Base-by-base conservation (phyloP, 2,797 vertebrate species). In the Pyrrhura leucotis region DNA sequence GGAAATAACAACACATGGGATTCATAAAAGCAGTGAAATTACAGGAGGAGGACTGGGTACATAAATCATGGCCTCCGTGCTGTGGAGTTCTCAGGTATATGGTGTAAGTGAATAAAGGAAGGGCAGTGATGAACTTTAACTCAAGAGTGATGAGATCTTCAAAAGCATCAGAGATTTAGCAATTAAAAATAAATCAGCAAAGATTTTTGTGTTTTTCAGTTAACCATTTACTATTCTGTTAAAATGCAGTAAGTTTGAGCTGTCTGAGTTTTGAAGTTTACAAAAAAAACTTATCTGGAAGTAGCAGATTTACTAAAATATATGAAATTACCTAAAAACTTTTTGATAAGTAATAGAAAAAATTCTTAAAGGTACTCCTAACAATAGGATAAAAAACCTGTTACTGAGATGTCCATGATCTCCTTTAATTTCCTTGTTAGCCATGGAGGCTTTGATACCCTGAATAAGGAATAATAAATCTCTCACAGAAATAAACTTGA, bases 391-490 rank as follows among this genome's bases (percentile, higher is more conserved):
- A 77, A 71, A 29, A 74, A 80, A 3, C 26, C 67, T 72, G 40
- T 73, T 59, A 63, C 48, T 61, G 23, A 89, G 78, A 71, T 67
- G 33, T 77, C 63, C 59, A 14, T 40, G 28, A 35, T 77, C 37
- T 45, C 51, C 65, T 85, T 56, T 19, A 42, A 68, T 92, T 93
- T 69, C 16, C 84, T 94, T 91, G 89, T 94, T 85, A 65, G n/a
- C 33, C 29, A 16, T 53, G 35, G 37, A 78, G 25, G 16, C 20
- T 89, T 92, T 85, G 82, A 37, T 72, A 68, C 39, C 53, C 29
- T 39, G 33, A 82, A 62, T 61, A 65, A 75, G 53, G 37, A 84
- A 66, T 92, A 85, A 73, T 22, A n/a, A 56, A 74, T 56, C 72
- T 48, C 10, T 71, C 51, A 67, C 11, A 67, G 61, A 84, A 91